phyloP scores from a whole-genome alignment of 2,113 vertebrate genomes.

The Ornithorhynchus anatinus region DNA sequence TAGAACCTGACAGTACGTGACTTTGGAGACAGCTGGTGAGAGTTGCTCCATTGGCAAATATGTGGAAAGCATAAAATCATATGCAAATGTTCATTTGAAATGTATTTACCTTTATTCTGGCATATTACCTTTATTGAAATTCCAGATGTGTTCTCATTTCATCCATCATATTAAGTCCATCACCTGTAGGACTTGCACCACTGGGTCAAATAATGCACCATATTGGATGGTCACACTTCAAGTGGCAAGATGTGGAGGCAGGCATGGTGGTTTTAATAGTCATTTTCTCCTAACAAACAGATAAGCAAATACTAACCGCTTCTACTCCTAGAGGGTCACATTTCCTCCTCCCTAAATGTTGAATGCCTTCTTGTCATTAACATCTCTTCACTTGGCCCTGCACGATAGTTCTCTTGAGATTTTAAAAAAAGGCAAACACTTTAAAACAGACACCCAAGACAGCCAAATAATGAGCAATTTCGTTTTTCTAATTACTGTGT shows the following conservation, averaged over 20 bases:
- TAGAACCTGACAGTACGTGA: background rate
- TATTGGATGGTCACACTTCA: background rate
- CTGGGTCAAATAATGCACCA: slow-evolving; percentile 1
- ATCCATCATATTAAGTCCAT: background rate
- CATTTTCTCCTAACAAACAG: background rate
- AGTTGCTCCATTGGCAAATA: background rate
- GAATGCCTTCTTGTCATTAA: background rate
- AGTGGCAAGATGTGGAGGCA: background rate
- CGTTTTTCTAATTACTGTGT: slow-evolving; percentile 7
- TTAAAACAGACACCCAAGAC: background rate
- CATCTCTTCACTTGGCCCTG: background rate
- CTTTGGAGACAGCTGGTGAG: slow-evolving; percentile 25
- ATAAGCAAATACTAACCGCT: background rate
- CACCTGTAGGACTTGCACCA: background rate
- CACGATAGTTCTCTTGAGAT: background rate
- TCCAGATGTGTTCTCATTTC: slow-evolving; percentile 1
- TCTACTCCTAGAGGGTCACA: accelerated
- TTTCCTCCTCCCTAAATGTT: background rate
- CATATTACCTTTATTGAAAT: background rate
- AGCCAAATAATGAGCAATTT: too few relatives aligned
- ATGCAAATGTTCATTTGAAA: background rate
- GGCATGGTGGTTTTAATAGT: background rate
- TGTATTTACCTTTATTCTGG: background rate
- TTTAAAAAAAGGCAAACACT: background rate
- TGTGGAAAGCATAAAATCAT: background rate